Percentiles rank a stretch among this genome's conserved stretches.
Evolutionary conservation across 2,888 invertebrate genomes (phyloP).

Genomic region (Amphipyra tragopoginis): DNA sequence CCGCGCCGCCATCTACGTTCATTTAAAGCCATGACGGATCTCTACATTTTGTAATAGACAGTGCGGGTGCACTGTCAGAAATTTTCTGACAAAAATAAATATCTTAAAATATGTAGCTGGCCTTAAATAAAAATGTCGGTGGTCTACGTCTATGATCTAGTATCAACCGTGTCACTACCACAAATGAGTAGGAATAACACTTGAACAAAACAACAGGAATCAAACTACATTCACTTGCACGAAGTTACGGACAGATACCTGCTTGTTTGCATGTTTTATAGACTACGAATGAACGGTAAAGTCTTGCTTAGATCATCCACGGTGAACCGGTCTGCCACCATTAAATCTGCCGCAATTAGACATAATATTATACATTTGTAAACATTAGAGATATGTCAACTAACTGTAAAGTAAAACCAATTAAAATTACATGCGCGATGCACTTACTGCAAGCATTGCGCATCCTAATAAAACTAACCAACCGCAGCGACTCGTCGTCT

Average conservation of each 20-base stretch:
- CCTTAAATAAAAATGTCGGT: constrained; percentile 26
- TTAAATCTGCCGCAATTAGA: constrained; percentile 86
- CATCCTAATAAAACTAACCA: constrained; percentile 10
- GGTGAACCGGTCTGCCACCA: constrained; percentile 84
- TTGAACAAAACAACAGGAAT: constrained; percentile 51
- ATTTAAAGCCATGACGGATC: no score
- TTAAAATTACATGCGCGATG: constrained; percentile 15
- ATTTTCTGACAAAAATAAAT: no score
- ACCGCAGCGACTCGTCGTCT: constrained; percentile 20
- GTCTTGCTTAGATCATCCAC: constrained; percentile 86
- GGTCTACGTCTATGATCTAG: constrained; percentile 35
- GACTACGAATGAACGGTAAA: constrained; percentile 87
- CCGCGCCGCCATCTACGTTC: no score
- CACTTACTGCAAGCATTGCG: constrained; percentile 10
- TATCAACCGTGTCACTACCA: constrained; percentile 41
- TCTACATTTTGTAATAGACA: no score
- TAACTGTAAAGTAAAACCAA: constrained; percentile 13
- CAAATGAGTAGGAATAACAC: constrained; percentile 47
- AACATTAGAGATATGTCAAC: constrained; percentile 11
- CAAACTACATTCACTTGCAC: constrained; percentile 55
- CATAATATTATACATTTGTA: constrained; percentile 54
- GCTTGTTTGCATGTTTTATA: constrained; percentile 77
- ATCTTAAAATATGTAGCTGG: no score
- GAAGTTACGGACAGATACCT: constrained; percentile 71
- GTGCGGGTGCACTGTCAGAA: no score